A percentile compares a stretch with the other conserved stretches of the same genome.
These are phyloP conservation scores for Dioctria linearis DNA, from an alignment of 2,888 invertebrate genomes.

Conservation along the genomic window DNA sequence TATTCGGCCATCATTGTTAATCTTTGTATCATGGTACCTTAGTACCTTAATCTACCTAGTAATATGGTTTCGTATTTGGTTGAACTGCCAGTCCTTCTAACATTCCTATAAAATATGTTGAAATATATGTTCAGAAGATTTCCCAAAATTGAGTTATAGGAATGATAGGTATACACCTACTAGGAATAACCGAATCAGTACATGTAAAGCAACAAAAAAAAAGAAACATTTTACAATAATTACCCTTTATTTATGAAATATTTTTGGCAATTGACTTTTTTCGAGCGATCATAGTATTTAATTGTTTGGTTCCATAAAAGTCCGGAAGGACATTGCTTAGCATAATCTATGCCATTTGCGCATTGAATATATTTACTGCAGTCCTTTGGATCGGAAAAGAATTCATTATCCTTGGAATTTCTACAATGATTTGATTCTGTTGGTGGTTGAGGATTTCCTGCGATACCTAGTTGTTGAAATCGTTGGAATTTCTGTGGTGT, in stretches of 20 bases:
- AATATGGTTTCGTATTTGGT: too few relatives aligned
- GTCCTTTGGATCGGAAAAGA: constrained; percentile 26
- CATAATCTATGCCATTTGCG: constrained; percentile 47
- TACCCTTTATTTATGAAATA: background rate
- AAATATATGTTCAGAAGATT: too few relatives aligned
- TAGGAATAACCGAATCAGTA: too few relatives aligned
- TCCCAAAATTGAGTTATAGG: too few relatives aligned
- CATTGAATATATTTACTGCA: constrained; percentile 58
- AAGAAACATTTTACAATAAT: background rate
- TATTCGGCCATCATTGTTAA: too few relatives aligned
- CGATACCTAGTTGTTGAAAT: constrained; percentile 52
- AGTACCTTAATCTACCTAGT: too few relatives aligned
- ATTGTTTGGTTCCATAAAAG: constrained; percentile 44
- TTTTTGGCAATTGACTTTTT: constrained; percentile 34
- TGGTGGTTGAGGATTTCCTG: background rate
- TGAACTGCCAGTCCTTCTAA: too few relatives aligned
- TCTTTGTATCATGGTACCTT: too few relatives aligned
- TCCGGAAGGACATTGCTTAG: constrained; percentile 54
- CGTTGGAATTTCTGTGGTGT: too few relatives aligned
- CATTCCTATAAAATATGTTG: too few relatives aligned
- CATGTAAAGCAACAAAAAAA: too few relatives aligned
- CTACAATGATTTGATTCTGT: background rate
- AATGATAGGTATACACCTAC: too few relatives aligned
- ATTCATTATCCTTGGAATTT: background rate
- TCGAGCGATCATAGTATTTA: constrained; percentile 55